phyloP scores from a whole-genome alignment of 2,113 vertebrate genomes.

The Platysternon megacephalum region DNA sequence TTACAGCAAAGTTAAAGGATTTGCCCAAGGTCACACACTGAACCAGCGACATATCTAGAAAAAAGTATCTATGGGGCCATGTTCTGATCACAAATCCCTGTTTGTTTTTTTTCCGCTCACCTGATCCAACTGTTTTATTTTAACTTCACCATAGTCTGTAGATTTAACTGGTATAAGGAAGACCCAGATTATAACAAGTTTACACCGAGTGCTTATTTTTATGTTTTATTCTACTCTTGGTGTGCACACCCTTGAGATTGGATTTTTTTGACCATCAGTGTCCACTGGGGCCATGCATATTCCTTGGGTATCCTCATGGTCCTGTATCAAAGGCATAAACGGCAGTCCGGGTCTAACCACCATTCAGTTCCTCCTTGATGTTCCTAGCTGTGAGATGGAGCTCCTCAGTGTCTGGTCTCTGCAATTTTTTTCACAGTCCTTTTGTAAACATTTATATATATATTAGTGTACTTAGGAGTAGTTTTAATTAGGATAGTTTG shows the following conservation, averaged over 20 bases:
- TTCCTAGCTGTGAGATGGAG: neutral
- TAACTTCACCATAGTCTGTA: neutral
- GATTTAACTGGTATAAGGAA: neutral
- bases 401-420: neutral
- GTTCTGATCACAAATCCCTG: neutral
- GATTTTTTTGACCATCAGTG: neutral
- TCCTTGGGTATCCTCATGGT: neutral
- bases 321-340: neutral
- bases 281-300: neutral
- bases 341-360: neutral
- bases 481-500: neutral
- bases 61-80: neutral
- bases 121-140: neutral
- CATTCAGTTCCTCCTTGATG: neutral
- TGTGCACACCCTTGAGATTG: neutral
- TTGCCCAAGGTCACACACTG: neutral
- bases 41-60: neutral
- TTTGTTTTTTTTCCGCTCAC: neutral
- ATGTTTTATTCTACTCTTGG: neutral
- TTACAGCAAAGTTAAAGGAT: neutral
- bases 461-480: neutral
- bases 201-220: neutral
- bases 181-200: neutral
- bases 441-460: neutral
- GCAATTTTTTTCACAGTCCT: neutral